Evolutionary conservation across 2,888 invertebrate species (phyloP), one percentile per base, ranked within the genome.

Genomic region (Oxyscelio sp.): DNA sequence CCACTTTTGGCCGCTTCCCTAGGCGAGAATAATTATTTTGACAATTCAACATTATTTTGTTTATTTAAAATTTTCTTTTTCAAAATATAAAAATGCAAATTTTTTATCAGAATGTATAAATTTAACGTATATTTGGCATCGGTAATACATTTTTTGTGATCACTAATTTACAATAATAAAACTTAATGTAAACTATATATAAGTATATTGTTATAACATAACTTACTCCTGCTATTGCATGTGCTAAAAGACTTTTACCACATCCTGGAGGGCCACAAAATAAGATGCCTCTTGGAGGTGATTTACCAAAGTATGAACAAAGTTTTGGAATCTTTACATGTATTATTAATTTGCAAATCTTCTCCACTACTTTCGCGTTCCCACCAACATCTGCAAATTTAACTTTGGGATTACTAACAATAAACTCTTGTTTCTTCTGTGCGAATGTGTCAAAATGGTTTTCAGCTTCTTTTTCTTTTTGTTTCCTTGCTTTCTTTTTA

Each of bases 201-300:
- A n/a, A n/a, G n/a, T n/a, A n/a, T n/a, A n/a, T n/a, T n/a, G n/a
- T 27, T 27, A 27, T 6, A 27, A 27, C 5, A 34, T 34, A 38
- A 94, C 95, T 94, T 94, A 96, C 96, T 63, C 98, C 98, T 24
- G 98, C 97, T 89, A 98, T 97, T 1, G 97, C 97, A 92, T 97
- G 95, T 0, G 98, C 98, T 79, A 98, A 91, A 71, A 97, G 95
- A 2, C 97, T 97, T 94, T 98, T 98, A 0, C 99, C 99, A 92
- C 98, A 98, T 0, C 99, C 99, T 0, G 99, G 98, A 0, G 99
- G 99, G 0, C 99, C 99, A 94, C 99, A 99, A 56, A 99, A 95
- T 61, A 99, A 94, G 90, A 99, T 97, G 24, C 99, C 99, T 91
- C 98, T 95, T 0, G 99, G 98, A 43, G 99, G 97, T 85, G 97